Base-by-base conservation (phyloP, 1,140 invertebrate species). In the Babylonia areolata region DNA sequence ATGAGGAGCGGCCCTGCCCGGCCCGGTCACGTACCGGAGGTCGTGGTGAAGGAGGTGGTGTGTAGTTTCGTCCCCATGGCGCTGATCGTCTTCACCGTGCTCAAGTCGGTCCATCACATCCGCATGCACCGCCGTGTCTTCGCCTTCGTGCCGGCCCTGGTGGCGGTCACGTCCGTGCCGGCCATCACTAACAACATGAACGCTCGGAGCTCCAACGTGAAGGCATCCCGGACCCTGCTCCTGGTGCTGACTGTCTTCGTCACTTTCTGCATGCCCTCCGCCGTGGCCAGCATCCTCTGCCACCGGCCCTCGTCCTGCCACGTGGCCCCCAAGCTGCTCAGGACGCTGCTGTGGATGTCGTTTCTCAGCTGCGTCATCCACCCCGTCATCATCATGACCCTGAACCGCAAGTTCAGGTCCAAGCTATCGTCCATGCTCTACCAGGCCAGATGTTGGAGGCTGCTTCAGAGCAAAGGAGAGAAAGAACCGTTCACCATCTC, bases 121-220 rank as follows among this genome's bases (percentile, higher is more conserved):
- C 87, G 77, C 33, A 79, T 77, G 12, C 89, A 90, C 33, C 87
- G 87, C 54, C 78, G 89, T 37, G 86, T 90, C 11, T 90, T 90
- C 54, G 83, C 86, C 31, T 79, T 88, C 11, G 73, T 90, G 12
- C 87, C 86, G 1, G 17, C 85, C 0, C 84, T 86, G 2, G 64
- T 86, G 28, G 71, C 78, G 3, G 64, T 33, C 23, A 77, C 77
- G 11, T 81, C 71, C 12, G n/a, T 82, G 37, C 42, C 75, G 5
- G 39, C 40, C n/a, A 37, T 3, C 5, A 12, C 51, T 17, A 42
- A 31, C 37, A 84, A 33, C 42, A 51, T 81, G 23, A 42, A 40
- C 23, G 77, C 17, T 37, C 37, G 37, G 11, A 85, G 77, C 78
- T 85, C 80, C 42, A 42, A 85, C 23, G 42, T 71, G 46, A 86